phyloP scores from a whole-genome alignment of 2,113 vertebrate genomes.

The Oceanodroma tethys region DNA sequence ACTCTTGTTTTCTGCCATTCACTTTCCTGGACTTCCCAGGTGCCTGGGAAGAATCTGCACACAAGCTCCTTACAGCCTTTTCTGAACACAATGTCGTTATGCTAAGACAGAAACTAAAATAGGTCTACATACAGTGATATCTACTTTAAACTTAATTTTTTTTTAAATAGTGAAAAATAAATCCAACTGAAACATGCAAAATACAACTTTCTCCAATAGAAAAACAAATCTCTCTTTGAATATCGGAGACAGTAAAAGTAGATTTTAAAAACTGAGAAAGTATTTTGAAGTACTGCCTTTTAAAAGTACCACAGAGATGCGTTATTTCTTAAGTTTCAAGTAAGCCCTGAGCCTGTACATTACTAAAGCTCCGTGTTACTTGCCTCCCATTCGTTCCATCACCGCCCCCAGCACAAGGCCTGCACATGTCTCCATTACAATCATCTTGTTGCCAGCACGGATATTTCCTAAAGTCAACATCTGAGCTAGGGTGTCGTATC shows the following conservation, averaged over 20 bases:
- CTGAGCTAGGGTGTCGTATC: constrained; percentile 93
- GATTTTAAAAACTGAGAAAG: not conserved
- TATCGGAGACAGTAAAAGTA: not conserved
- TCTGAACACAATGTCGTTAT: not conserved
- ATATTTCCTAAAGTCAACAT: constrained; percentile 92
- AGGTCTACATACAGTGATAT: not conserved
- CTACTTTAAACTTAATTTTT: not conserved
- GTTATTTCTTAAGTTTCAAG: not conserved
- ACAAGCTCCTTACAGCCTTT: not conserved
- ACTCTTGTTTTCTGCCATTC: not conserved
- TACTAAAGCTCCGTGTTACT: not conserved
- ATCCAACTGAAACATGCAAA: not conserved
- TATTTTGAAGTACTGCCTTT: not conserved
- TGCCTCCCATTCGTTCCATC: constrained; percentile 97
- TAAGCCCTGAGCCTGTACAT: not conserved
- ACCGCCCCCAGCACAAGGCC: constrained; percentile 91
- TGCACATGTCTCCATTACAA: constrained; percentile 93
- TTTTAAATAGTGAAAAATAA: not conserved
- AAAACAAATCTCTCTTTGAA: not conserved
- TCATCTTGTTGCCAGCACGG: constrained; percentile 90
- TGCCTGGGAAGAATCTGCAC: not conserved
- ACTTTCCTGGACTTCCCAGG: not conserved
- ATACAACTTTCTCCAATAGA: not conserved
- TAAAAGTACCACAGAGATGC: not conserved
- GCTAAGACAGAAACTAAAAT: not conserved